These are phyloP conservation scores for Ibidorhyncha struthersii DNA, from an alignment of 2,113 vertebrate species.

Conservation along the genomic window DNA sequence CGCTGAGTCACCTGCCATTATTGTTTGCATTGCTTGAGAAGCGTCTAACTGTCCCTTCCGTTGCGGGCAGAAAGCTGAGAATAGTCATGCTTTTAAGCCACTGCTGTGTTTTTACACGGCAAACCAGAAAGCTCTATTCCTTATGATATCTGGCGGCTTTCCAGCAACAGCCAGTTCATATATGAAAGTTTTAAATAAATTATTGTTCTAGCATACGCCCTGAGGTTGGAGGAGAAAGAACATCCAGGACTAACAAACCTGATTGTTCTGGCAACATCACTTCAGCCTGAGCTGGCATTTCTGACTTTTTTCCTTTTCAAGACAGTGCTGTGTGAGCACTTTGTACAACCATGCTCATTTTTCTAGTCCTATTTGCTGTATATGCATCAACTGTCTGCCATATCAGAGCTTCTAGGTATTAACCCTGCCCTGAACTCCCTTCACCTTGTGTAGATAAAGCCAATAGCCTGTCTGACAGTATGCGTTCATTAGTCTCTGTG, in stretches of 20 bases:
- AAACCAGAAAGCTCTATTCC: slow-evolving; percentile 45
- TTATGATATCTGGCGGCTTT: slow-evolving; percentile 55
- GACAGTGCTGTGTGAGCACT: slow-evolving; percentile 49
- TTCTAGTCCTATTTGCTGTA: slow-evolving; percentile 14
- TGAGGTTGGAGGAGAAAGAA: slow-evolving; percentile 74
- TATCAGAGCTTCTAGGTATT: not conserved
- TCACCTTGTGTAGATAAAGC: slow-evolving; percentile 22
- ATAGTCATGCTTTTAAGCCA: not conserved
- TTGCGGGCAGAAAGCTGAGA: not conserved
- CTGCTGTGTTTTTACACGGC: slow-evolving; percentile 35
- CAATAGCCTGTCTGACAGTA: slow-evolving; percentile 23
- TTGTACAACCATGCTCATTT: slow-evolving; percentile 38
- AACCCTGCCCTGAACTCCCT: slow-evolving; percentile 10
- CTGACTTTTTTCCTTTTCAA: slow-evolving; percentile 36
- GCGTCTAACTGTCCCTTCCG: not conserved
- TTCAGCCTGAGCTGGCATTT: slow-evolving; percentile 63
- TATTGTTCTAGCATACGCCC: slow-evolving; percentile 77
- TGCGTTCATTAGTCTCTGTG: slow-evolving; percentile 35
- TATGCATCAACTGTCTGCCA: not conserved
- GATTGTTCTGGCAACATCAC: slow-evolving; percentile 73
- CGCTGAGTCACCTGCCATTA: not conserved
- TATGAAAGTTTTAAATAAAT: slow-evolving; percentile 77
- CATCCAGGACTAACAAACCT: slow-evolving; percentile 81
- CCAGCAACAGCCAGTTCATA: slow-evolving; percentile 66
- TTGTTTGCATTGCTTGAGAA: not conserved